Percentiles rank a stretch among this genome's conserved stretches.
phyloP scores from a whole-genome alignment of 2,888 invertebrate genomes.

The Tolmerus cingulatus region DNA sequence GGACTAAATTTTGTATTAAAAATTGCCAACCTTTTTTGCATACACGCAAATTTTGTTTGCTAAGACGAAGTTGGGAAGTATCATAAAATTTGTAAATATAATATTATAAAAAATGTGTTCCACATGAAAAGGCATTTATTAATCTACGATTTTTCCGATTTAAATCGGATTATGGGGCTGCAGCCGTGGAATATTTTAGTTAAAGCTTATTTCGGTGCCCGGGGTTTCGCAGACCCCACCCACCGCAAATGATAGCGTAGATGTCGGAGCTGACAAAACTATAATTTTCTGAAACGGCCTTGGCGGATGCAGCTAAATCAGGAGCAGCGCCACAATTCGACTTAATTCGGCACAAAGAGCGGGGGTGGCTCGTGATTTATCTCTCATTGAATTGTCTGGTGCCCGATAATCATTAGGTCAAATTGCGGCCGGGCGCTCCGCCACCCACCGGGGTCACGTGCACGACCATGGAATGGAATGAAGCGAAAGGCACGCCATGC shows the following conservation, averaged over 20 bases:
- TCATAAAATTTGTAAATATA: too few relatives aligned
- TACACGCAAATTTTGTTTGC: too few relatives aligned
- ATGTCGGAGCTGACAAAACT: neutral
- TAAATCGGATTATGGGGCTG: too few relatives aligned
- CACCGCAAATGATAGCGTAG: neutral
- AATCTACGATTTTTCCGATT: too few relatives aligned
- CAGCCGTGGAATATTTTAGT: neutral
- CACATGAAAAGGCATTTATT: too few relatives aligned
- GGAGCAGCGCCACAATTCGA: neutral
- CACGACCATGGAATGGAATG: neutral
- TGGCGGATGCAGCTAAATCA: neutral
- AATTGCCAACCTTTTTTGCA: too few relatives aligned
- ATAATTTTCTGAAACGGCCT: neutral
- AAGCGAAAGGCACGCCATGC: neutral
- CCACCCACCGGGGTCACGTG: neutral
- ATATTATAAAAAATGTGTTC: too few relatives aligned
- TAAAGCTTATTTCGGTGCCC: neutral
- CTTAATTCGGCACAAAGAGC: neutral
- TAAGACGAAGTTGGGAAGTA: too few relatives aligned
- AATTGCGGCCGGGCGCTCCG: neutral
- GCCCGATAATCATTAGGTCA: neutral
- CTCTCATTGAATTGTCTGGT: conserved; percentile 1
- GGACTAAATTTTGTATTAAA: too few relatives aligned
- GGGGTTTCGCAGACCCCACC: neutral
- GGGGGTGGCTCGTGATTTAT: neutral